phyloP scores from a whole-genome alignment of 2,797 vertebrate genomes.

The Hydrophis major region DNA sequence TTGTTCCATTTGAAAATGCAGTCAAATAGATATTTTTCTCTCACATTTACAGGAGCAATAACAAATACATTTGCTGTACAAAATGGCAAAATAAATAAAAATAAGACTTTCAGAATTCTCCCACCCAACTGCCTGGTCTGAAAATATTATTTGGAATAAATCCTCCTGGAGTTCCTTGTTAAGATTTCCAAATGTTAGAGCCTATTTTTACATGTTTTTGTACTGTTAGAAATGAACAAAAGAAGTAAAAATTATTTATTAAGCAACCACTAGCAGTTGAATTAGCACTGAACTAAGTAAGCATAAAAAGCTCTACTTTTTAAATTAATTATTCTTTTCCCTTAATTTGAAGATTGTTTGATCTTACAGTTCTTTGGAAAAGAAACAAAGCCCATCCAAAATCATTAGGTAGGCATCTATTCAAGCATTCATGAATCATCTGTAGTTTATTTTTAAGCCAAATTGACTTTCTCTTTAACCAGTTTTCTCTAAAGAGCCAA shows the following conservation, averaged over 20 bases:
- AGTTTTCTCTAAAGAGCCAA: neutral
- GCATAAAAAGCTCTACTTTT: neutral
- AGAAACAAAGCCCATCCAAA: neutral
- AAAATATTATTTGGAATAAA: conserved; percentile 27
- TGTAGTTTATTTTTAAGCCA: neutral
- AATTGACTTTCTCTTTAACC: neutral
- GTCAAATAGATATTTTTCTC: neutral
- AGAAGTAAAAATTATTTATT: conserved; percentile 27
- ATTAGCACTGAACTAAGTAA: conserved; percentile 16
- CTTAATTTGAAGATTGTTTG: neutral
- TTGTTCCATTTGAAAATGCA: neutral
- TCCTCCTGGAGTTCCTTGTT: neutral
- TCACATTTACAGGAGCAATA: neutral
- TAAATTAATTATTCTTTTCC: conserved; percentile 10
- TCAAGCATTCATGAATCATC: neutral
- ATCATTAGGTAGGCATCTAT: neutral
- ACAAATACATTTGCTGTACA: neutral
- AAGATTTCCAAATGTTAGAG: conserved; percentile 21
- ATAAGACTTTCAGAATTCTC: neutral
- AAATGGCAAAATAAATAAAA: conserved; percentile 18
- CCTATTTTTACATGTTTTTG: conserved; percentile 26
- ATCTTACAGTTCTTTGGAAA: conserved; percentile 17
- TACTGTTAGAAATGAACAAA: conserved; percentile 22
- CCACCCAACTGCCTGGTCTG: neutral
- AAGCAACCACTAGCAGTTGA: neutral